phyloP scores from a whole-genome alignment of 2,888 invertebrate species.

The Gastrophysa polygoni region DNA sequence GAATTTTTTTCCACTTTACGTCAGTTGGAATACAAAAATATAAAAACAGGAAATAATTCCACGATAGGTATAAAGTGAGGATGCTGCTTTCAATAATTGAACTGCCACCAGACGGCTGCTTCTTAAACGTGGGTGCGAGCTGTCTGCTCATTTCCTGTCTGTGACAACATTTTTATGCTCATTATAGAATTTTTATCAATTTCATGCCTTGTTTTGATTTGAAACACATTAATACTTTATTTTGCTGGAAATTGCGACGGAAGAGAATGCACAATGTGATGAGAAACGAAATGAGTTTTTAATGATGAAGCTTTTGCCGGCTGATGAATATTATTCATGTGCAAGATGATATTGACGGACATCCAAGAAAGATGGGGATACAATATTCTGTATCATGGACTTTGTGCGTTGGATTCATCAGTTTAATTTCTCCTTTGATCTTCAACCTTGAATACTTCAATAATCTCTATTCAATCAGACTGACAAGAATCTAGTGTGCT shows the following conservation, averaged over 20 bases:
- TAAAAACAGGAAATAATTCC: constrained; percentile 34
- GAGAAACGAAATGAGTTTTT: constrained; percentile 10
- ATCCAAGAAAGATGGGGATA: too few relatives aligned
- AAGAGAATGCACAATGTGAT: constrained; percentile 18
- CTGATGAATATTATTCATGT: background rate
- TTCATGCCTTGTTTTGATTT: constrained; percentile 37
- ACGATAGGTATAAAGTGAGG: constrained; percentile 29
- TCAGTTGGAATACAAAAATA: constrained; percentile 20
- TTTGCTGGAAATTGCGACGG: constrained; percentile 36
- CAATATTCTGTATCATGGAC: too few relatives aligned
- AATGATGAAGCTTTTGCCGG: background rate
- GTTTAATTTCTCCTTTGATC: too few relatives aligned
- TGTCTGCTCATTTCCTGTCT: constrained; percentile 40
- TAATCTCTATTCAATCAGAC: too few relatives aligned
- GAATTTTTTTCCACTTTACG: constrained; percentile 9
- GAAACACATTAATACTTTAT: constrained; percentile 36
- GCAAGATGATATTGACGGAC: too few relatives aligned
- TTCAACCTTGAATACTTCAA: too few relatives aligned
- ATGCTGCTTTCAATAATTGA: constrained; percentile 31
- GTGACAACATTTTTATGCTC: constrained; percentile 39
- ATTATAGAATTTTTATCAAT: constrained; percentile 35
- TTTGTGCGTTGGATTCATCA: too few relatives aligned
- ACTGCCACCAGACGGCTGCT: constrained; percentile 15
- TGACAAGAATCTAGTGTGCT: too few relatives aligned
- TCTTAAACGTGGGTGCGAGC: constrained; percentile 21